Evolutionary conservation across 2,888 invertebrate species (phyloP).

Genomic region (Urechis unicinctus): DNA sequence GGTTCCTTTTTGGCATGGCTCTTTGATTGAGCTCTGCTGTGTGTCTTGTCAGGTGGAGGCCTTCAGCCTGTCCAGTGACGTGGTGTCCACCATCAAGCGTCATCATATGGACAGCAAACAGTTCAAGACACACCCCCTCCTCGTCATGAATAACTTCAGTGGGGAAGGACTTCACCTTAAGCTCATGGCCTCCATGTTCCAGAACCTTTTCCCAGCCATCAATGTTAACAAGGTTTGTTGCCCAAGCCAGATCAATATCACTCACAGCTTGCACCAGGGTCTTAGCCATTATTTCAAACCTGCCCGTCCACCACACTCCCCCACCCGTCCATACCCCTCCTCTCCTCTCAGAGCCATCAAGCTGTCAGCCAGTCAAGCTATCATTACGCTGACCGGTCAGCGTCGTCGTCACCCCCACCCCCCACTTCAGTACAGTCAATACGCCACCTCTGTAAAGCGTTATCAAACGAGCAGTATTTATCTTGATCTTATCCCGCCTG

Average conservation of each 20-base stretch:
- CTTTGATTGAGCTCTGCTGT: slow-evolving; percentile 12
- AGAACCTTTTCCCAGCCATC: slow-evolving; percentile 97
- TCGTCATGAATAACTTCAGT: slow-evolving; percentile 69
- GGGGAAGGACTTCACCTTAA: slow-evolving; percentile 64
- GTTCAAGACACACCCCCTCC: slow-evolving; percentile 80
- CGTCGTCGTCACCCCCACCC: too few relatives aligned
- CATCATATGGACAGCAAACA: slow-evolving; percentile 60
- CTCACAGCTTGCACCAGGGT: too few relatives aligned
- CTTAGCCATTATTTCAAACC: too few relatives aligned
- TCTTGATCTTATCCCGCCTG: too few relatives aligned
- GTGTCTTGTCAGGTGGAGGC: slow-evolving; percentile 56
- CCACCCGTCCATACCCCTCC: too few relatives aligned
- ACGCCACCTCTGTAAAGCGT: too few relatives aligned
- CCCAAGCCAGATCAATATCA: too few relatives aligned
- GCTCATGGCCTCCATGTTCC: slow-evolving; percentile 90
- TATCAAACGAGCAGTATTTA: too few relatives aligned
- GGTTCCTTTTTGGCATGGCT: slow-evolving; percentile 1
- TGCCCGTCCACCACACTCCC: too few relatives aligned
- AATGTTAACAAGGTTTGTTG: slow-evolving; percentile 74
- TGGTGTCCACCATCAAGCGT: slow-evolving; percentile 76
- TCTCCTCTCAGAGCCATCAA: not conserved
- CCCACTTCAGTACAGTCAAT: too few relatives aligned
- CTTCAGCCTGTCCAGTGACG: slow-evolving; percentile 77
- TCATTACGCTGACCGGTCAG: too few relatives aligned
- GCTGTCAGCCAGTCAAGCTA: too few relatives aligned